These are phyloP conservation scores for Rhinella marina DNA, from an alignment of 2,797 vertebrate species.

Conservation along the genomic window DNA sequence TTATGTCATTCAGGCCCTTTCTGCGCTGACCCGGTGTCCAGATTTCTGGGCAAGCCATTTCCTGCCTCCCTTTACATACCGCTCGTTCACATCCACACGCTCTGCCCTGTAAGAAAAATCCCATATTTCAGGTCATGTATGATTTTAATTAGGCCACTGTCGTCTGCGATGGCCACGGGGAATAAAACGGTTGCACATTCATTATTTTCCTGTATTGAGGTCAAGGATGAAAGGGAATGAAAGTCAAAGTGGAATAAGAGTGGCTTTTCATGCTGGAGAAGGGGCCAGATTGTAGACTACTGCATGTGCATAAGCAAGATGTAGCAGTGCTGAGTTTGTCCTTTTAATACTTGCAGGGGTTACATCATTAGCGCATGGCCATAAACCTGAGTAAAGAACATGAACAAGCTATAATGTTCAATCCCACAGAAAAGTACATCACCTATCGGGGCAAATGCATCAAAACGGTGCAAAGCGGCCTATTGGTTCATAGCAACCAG, in stretches of 20 bases:
- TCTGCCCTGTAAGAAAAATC: constrained; percentile 14
- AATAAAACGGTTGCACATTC: constrained; percentile 2
- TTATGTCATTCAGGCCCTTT: constrained; percentile 4
- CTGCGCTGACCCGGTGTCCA: not conserved
- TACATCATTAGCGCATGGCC: not conserved
- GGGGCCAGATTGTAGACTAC: not conserved
- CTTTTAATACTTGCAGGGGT: not conserved
- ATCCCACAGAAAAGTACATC: too few species aligned
- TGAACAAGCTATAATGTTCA: too few species aligned
- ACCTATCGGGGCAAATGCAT: too few species aligned
- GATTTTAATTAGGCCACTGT: constrained; percentile 52
- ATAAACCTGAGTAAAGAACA: not conserved
- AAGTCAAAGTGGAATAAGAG: constrained; percentile 29
- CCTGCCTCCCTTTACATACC: constrained; percentile 3
- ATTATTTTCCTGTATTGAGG: constrained; percentile 45
- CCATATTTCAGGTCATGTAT: constrained; percentile 44
- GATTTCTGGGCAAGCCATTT: constrained; percentile 41
- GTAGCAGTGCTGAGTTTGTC: not conserved
- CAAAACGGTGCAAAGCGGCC: too few species aligned
- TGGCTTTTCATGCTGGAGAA: not conserved
- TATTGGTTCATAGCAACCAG: too few species aligned
- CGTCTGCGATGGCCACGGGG: constrained; percentile 26
- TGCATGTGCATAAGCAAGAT: not conserved
- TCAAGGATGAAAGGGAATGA: constrained; percentile 41
- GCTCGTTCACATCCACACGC: not conserved